Evolutionary conservation across 2,113 vertebrate species (phyloP), one percentile per base, ranked within the genome.

Genomic region (Sclerurus mexicanus): DNA sequence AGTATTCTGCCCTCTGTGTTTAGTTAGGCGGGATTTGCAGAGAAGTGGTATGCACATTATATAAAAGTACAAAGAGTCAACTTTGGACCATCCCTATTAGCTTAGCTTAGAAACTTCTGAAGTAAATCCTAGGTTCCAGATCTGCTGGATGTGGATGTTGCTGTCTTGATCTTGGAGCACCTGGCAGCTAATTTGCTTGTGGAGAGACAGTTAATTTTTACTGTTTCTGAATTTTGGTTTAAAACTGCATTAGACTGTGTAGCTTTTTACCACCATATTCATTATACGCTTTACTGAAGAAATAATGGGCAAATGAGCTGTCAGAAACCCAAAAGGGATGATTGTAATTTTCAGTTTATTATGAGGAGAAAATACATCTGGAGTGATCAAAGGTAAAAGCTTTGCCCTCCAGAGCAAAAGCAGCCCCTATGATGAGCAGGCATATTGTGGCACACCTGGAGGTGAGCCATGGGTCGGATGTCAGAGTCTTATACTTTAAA

Each of bases 341-440:
- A 95, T 28, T 81, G 77, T 37, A 89, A 92, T 95, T 95, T 96
- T 94, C 44, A 72, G 84, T 95, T 92, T 95, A 87, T 92, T 95
- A 75, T 60, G 49, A 91, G 49, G 33, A 92, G 73, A 94, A 92
- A 92, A 86, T 87, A 53, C 77, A 87, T 92, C 86, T 95, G 91
- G 75, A 88, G 68, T 81, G 89, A 95, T 95, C 94, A 95, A 95
- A 97, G 89, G 56, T 81, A 87, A 67, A 87, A 78, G 77, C 66
- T 91, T 64, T 95, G 84, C 93, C 86, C 84, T 92, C 64, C 1
- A 1, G 89, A 97, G 89, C 73, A 93, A 87, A 86, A 67, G 55
- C 83, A 89, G 76, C 52, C 76, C 67, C 68, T 60, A 0, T 47
- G 95, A 74, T 5, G n/a, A 92, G 80, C 80, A 94, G 69, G 40